Percentiles rank a stretch among this genome's conserved stretches.
These are phyloP conservation scores for Sphenopsis melanotis DNA, from an alignment of 2,797 vertebrate genomes.

Conservation along the genomic window DNA sequence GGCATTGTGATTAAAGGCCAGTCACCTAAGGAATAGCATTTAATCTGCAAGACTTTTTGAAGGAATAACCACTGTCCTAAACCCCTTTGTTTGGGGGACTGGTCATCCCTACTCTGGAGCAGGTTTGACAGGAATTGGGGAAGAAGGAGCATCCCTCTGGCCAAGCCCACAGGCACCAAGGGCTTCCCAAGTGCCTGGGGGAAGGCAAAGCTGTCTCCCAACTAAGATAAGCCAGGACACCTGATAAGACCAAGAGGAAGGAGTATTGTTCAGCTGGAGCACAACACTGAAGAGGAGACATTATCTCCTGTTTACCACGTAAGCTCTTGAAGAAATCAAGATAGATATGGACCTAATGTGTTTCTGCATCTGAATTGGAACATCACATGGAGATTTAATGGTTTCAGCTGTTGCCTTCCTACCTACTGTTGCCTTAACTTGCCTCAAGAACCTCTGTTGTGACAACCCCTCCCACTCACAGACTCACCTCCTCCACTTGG, in stretches of 20 bases:
- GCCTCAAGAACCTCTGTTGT: background rate
- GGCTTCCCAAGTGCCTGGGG: background rate
- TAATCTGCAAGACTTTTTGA: background rate
- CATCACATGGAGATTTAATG: background rate
- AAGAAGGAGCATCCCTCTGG: background rate
- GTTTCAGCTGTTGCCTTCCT: background rate
- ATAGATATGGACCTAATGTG: background rate
- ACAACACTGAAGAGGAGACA: background rate
- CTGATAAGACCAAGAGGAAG: background rate
- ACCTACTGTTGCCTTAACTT: background rate
- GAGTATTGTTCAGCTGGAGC: background rate
- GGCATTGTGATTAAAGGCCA: background rate
- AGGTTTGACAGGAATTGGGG: background rate
- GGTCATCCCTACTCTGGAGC: background rate
- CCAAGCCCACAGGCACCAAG: fast-evolving
- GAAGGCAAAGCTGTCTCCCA: background rate
- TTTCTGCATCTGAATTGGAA: background rate
- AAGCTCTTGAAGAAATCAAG: background rate
- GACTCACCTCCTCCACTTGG: background rate
- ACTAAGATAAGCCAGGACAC: background rate
- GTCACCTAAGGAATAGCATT: background rate
- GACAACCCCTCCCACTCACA: background rate
- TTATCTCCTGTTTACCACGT: background rate
- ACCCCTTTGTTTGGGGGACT: background rate
- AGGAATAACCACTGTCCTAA: background rate